Base-by-base conservation (phyloP, 2,113 vertebrate species). In the Solea senegalensis region DNA sequence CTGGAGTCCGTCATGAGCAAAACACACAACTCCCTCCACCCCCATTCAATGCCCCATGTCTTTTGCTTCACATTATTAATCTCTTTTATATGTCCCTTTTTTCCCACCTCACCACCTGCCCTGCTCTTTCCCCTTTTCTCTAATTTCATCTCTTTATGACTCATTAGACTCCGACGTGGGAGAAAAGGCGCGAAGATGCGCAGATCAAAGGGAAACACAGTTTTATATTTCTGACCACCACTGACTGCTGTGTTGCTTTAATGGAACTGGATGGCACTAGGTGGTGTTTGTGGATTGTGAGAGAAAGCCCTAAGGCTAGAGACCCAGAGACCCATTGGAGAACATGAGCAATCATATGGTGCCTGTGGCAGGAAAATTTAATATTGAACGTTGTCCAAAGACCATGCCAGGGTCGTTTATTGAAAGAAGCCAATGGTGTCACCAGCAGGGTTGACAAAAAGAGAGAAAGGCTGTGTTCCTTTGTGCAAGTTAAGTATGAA, bases 81-180 rank as follows among this genome's bases (percentile, higher is more conserved):
- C 58, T 45, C 63, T 8, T 78, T 75, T 21, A 15, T 65, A 13
- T 60, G 16, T 55, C 48, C 15, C 41, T 62, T 52, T 45, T 27
- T 15, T 11, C 27, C 28, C 27, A 12, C 11, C 40, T 26, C 26
- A 13, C 40, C 40, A 26, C 11, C 46, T 66, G 16, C n/a, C 45
- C 61, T 44, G 13, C 43, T 70, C 51, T 65, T 40, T 63, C 43
- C 62, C 40, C 60, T 50, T 64, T 21, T 58, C 39, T 52, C 7
- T 45, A 72, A 74, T 76, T 78, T 75, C 60, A 84, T 84, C 64
- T 82, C 28, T 72, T 74, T 28, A 21, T 34, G 70, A 70, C 77
- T 77, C 64, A 83, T 81, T 78, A 69, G 69, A 59, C 68, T 62
- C 52, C 66, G 27, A 16, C 72, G 14, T 65, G 59, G 27, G 27